Evolutionary conservation across 2,797 vertebrate genomes (phyloP).

Genomic region (Todus mexicanus): DNA sequence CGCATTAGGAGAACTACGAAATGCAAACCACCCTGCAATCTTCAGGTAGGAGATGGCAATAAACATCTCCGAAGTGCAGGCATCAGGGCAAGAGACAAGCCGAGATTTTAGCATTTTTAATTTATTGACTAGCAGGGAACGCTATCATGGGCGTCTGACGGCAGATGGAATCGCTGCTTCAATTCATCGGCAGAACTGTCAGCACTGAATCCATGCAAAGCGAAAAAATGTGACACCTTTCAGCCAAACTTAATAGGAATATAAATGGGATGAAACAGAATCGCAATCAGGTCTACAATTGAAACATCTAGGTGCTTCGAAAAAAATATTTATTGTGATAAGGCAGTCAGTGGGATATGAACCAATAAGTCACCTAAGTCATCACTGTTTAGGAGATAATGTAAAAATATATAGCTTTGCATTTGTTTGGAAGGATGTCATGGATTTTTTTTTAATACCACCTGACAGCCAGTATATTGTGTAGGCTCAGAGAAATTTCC

Average conservation of each 20-base stretch:
- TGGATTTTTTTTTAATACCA: conserved; percentile 13
- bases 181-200: not conserved
- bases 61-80: not conserved
- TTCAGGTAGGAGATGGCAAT: not conserved
- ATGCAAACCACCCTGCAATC: not conserved
- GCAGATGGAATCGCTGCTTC: not conserved
- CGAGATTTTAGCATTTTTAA: conserved; percentile 13
- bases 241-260: conserved; percentile 40
- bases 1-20: not conserved
- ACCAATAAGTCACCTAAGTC: conserved; percentile 23
- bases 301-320: not conserved
- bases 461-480: not conserved
- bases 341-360: conserved; percentile 19
- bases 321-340: conserved; percentile 44
- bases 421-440: conserved; percentile 26
- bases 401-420: conserved; percentile 18
- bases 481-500: not conserved
- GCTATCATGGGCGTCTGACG: not conserved
- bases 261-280: conserved; percentile 21
- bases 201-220: conserved; percentile 23
- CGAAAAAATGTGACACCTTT: conserved; percentile 11
- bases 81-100: not conserved
- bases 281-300: not conserved
- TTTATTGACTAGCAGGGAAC: not conserved
- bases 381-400: conserved; percentile 31